Conservation (phyloP, 2,113 vertebrate genomes). For the Laterallus jamaicensis region DNA sequence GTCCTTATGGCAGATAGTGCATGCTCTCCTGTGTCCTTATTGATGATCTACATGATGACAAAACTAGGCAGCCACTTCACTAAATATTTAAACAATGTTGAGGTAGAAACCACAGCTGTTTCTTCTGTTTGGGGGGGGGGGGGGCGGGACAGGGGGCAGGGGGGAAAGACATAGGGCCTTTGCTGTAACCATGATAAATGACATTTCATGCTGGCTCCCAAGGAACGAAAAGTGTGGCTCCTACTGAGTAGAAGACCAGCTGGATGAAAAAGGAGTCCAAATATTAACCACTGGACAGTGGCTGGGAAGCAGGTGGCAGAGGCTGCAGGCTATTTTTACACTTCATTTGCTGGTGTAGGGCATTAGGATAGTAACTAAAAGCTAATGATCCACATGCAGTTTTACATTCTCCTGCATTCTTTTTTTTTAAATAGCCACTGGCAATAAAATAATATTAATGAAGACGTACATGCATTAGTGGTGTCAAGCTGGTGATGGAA, state of each 20-base stretch:
- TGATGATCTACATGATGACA: conserved; percentile 22
- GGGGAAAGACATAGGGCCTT: neutral
- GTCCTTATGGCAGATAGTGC: conserved; percentile 31
- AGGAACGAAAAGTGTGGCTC: conserved; percentile 35
- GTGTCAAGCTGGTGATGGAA: conserved; percentile 45
- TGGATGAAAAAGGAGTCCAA: conserved; percentile 68
- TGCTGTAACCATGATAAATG: conserved; percentile 51
- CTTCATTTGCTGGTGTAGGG: conserved; percentile 72
- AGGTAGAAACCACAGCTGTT: conserved; percentile 56
- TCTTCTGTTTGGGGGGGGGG: neutral
- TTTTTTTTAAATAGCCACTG: conserved; percentile 62
- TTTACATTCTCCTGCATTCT: conserved; percentile 64
- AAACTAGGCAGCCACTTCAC: conserved; percentile 34
- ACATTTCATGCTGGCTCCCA: conserved; percentile 29
- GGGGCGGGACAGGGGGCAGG: neutral
- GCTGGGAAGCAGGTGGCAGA: conserved; percentile 74
- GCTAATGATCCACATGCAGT: conserved; percentile 70
- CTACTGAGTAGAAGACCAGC: conserved; percentile 72
- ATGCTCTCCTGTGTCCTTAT: conserved; percentile 29
- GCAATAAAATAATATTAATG: conserved; percentile 76
- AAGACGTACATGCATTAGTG: conserved; percentile 59
- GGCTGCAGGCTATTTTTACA: conserved; percentile 74
- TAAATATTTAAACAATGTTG: conserved; percentile 56
- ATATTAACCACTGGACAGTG: conserved; percentile 73
- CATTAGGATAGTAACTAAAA: conserved; percentile 73